Evolutionary conservation across 1,140 invertebrate genomes (phyloP), one percentile per base, ranked within the genome.

Genomic region (Diploscapter pachys): DNA sequence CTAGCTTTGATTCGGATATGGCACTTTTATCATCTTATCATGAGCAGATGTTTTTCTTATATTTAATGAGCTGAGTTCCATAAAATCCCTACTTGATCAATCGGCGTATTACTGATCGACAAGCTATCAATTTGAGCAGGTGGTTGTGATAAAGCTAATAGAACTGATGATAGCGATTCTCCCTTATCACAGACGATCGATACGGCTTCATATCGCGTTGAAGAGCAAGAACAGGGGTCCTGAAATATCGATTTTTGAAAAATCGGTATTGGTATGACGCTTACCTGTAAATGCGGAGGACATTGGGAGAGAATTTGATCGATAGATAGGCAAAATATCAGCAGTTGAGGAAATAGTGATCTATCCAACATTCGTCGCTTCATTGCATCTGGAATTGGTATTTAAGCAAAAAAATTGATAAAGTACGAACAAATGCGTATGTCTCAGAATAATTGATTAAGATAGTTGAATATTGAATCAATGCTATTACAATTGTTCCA

Each of bases 81-180:
- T 11, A n/a, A n/a, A 52, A 6, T 5, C 54, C n/a, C 4, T 62
- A 78, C 77, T 65, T 80, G 59, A 11, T 77, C 73, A 63, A 80
- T 80, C 4, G 78, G 79, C 52, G 79, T 80, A 63, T 79, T 80
- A 62, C 79, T 80, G 52, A 80, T 80, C 3, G 76, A 73, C 13
- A 80, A 63, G 66, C 78, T 80, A 57, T 80, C 79, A 56, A 80
- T 80, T 11, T 49, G 57, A 8, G 61, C 49, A 52, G 74, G 79
- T 1, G 78, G 74, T 53, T 73, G 72, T 53, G 75, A 61, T 50
- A 80, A 68, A n/a, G 79, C 75, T 73, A 75, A 56, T 48, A 80
- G 64, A 53, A 79, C 79, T 54, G 54, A 64, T 53, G 69, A 66
- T 9, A 80, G 63, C 5, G 79, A 80, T 31, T 70, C 62, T 50